A percentile compares a stretch with the other conserved stretches of the same genome.
phyloP scores from a whole-genome alignment of 1,140 invertebrate species.

The Apis cerana region DNA sequence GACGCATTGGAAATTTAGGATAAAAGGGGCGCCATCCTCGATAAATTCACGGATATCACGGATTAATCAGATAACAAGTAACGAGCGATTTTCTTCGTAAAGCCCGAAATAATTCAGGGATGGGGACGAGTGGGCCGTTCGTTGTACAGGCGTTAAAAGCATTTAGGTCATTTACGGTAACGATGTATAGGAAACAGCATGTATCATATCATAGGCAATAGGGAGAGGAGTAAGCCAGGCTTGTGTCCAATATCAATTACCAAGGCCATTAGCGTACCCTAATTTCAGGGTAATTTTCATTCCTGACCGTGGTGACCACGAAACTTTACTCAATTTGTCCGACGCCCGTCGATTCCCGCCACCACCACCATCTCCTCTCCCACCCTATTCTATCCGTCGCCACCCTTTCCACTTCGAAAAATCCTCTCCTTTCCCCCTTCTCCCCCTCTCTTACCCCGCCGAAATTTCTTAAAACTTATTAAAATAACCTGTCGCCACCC shows the following conservation, averaged over 20 bases:
- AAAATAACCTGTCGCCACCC: too few relatives aligned
- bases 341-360: background rate
- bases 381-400: background rate
- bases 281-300: slow-evolving; percentile 65
- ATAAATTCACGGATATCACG: too few relatives aligned
- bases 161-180: slow-evolving; percentile 45
- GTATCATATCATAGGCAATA: slow-evolving; percentile 40
- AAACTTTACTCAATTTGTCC: slow-evolving; percentile 59
- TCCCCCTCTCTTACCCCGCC: too few relatives aligned
- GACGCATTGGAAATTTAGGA: too few relatives aligned
- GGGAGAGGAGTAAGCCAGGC: slow-evolving; percentile 26
- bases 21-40: too few relatives aligned
- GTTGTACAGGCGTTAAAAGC: slow-evolving; percentile 41
- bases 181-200: slow-evolving; percentile 52
- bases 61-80: too few relatives aligned
- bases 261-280: slow-evolving; percentile 54
- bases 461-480: background rate
- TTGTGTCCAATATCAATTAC: slow-evolving; percentile 67
- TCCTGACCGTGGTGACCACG: slow-evolving; percentile 48
- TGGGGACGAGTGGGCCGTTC: background rate
- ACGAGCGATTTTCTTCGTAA: background rate
- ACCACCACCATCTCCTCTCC: background rate
- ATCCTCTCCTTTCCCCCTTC: background rate
- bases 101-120: slow-evolving; percentile 9
- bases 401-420: background rate